phyloP scores from a whole-genome alignment of 2,797 vertebrate species.

The Prionace glauca region DNA sequence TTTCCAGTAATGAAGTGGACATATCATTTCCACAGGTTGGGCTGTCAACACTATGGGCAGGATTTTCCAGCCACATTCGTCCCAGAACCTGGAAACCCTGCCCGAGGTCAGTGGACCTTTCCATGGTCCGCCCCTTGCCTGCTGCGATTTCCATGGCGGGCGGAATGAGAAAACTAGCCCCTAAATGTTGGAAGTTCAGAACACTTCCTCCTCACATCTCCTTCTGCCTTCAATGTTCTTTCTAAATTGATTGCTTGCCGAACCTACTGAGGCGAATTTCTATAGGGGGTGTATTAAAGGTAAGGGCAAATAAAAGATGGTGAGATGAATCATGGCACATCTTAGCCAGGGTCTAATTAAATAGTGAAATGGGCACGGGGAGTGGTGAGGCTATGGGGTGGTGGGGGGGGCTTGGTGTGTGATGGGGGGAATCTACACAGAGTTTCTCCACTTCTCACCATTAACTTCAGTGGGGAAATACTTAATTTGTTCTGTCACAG shows the following conservation, averaged over 20 bases:
- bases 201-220: neutral
- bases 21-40: neutral
- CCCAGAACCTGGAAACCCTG: too few species aligned
- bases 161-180: too few species aligned
- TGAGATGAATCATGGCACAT: neutral
- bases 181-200: neutral
- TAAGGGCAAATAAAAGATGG: neutral
- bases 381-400: too few species aligned
- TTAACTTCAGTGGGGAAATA: neutral
- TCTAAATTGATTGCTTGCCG: neutral
- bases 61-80: too few species aligned
- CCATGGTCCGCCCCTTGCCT: too few species aligned
- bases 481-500: neutral
- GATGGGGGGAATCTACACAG: neutral
- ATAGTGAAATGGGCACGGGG: neutral
- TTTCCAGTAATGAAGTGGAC: neutral
- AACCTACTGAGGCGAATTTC: neutral
- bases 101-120: too few species aligned
- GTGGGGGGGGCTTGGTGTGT: too few species aligned
- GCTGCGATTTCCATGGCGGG: too few species aligned
- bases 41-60: too few species aligned
- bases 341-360: neutral
- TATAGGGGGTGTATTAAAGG: neutral
- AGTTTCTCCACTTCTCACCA: neutral
- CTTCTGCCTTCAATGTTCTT: neutral